Conservation (phyloP, 1,140 invertebrate genomes). For the Drosophila willistoni region DNA sequence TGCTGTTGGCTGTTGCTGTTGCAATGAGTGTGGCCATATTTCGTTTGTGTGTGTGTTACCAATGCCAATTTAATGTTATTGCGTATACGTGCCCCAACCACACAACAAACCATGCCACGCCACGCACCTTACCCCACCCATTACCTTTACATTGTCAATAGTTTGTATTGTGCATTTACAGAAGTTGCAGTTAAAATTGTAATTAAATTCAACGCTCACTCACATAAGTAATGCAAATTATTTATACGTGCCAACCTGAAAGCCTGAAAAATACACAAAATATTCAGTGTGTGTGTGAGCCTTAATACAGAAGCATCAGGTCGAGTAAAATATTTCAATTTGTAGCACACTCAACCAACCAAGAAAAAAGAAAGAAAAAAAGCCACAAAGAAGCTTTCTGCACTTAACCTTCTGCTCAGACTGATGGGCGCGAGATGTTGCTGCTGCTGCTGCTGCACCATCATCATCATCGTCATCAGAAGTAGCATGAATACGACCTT, state of each 20-base stretch:
- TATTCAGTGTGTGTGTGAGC: constrained; percentile 1
- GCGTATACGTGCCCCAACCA: constrained; percentile 67
- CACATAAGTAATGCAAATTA: constrained; percentile 66
- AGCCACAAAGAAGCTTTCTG: constrained; percentile 44
- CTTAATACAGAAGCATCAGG: constrained; percentile 16
- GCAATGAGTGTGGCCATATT: constrained; percentile 63
- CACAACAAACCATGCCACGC: constrained; percentile 17
- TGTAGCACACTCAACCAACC: constrained; percentile 63
- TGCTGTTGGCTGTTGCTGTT: constrained; percentile 17
- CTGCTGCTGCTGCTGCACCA: constrained; percentile 9
- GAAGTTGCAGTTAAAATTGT: constrained; percentile 65
- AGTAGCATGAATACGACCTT: constrained; percentile 46
- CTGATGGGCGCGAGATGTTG: constrained; percentile 34
- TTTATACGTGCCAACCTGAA: constrained; percentile 44
- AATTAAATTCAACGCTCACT: constrained; percentile 68
- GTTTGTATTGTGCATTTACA: constrained; percentile 47
- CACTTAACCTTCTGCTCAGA: constrained; percentile 73
- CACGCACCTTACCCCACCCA: constrained; percentile 20
- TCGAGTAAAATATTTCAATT: constrained; percentile 74
- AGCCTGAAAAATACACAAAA: constrained; percentile 39
- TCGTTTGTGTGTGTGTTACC: constrained; percentile 42
- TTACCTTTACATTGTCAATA: constrained; percentile 30
- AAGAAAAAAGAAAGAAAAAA: constrained; percentile 17
- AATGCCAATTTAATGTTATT: constrained; percentile 70
- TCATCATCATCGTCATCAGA: constrained; percentile 27